Percentiles rank a stretch among this genome's conserved stretches.
Evolutionary conservation across 2,113 vertebrate species (phyloP).

Genomic region (Canis aureus): DNA sequence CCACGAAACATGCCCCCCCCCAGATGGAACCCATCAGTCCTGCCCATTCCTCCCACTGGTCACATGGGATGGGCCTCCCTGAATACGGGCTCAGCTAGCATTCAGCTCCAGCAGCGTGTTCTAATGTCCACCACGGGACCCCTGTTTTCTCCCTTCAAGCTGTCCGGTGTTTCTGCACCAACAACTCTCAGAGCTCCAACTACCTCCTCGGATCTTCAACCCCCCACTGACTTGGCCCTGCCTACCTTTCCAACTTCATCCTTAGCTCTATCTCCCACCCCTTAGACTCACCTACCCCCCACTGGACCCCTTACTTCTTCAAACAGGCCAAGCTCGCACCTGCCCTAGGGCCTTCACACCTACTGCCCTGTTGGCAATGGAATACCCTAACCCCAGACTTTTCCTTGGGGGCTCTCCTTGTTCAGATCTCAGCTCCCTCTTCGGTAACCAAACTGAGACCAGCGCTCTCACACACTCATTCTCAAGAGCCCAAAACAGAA

Average conservation of each 20-base stretch:
- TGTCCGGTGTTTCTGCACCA: neutral
- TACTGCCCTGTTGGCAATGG: fast-evolving
- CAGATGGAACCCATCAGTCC: neutral
- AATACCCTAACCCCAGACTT: neutral
- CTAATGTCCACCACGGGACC: neutral
- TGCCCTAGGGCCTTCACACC: too few species aligned
- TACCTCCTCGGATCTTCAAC: neutral
- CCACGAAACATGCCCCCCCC: neutral
- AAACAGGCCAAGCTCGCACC: neutral
- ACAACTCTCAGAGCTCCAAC: neutral
- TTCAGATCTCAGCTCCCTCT: neutral
- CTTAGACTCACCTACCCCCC: neutral
- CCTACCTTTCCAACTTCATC: neutral
- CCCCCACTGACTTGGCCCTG: too few species aligned
- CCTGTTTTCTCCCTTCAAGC: neutral
- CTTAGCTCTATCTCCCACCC: neutral
- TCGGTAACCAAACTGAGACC: neutral
- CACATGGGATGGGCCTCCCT: neutral
- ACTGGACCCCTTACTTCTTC: neutral
- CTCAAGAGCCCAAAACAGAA: neutral
- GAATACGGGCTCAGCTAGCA: neutral
- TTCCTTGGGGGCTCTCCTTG: neutral
- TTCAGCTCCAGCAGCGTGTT: neutral
- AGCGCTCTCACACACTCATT: neutral
- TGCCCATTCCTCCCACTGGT: neutral